Base-by-base conservation (phyloP, 1,140 invertebrate genomes). In the Cyphomyrmex costatus region DNA sequence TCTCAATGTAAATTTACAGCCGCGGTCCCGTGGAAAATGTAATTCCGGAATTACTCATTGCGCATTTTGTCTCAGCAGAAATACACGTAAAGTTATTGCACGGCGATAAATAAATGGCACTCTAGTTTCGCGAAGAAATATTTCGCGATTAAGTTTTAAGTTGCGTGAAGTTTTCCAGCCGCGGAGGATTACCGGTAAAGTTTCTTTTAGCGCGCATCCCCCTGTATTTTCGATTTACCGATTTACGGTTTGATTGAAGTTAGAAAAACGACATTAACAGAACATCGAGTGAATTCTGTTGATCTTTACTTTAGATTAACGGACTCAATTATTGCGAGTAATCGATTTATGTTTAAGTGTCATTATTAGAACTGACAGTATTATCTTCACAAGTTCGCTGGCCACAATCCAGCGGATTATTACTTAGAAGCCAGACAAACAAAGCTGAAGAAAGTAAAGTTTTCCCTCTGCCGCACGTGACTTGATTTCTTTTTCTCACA, bases 321-420 rank as follows among this genome's bases (percentile, higher is more conserved):
- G 14, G 30, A 49, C 36, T 83, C 36, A 19, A 42, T 73, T 73
- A 73, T 58, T 19, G 24, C 53, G 53, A 71, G 19, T 83, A 74
- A 74, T 73, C 53, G 42, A 60, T n/a, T 82, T 82, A 73, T 56
- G 33, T 70, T 24, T 14, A 60, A 60, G 36, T 74, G 58, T 33
- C 36, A n/a, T 53, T 71, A 46, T n/a, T 82, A 21, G 36, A 49
- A 49, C 24, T 51, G 51, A n/a, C 7, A 12, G 19, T 82, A 30
- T 73, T 73, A 60, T 58, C 19, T 60, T 83, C n/a, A 68, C 53
- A 14, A 73, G n/a, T 21, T 10, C 51, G 49, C 33, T 82, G 51
- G 66, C 33, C 12, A n/a, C 68, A 36, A 46, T 80, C 24, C 51
- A 58, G 14, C 51, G 24, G 33, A 71, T 71, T 82, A 73, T 82